Evolutionary conservation across 2,797 vertebrate species (phyloP).

Genomic region (Synanceia verrucosa): DNA sequence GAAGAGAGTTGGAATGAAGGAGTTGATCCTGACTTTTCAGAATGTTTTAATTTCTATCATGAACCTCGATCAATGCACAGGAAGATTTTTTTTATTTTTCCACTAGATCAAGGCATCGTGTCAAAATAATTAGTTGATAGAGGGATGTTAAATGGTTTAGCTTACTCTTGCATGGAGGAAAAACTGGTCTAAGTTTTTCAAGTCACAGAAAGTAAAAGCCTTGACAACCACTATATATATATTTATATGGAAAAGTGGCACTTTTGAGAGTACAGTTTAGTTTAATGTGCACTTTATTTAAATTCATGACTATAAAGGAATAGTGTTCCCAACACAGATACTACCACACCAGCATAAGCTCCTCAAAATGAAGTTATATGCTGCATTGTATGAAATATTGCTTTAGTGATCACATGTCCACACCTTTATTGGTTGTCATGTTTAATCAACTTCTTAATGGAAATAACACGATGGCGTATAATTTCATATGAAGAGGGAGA

Average conservation of each 20-base stretch:
- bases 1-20: neutral
- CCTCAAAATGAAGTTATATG: slow-evolving; percentile 8
- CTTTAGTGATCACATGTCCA: neutral
- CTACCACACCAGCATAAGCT: neutral
- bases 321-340: neutral
- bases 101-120: slow-evolving; percentile 5
- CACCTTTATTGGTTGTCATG: slow-evolving; percentile 28
- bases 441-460: slow-evolving; percentile 47
- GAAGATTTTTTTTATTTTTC: neutral
- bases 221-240: neutral
- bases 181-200: slow-evolving; percentile 12
- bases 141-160: slow-evolving; percentile 14
- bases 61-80: slow-evolving; percentile 17
- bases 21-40: slow-evolving; percentile 16
- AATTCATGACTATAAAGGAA: neutral
- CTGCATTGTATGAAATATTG: neutral
- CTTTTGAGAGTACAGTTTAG: neutral
- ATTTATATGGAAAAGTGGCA: neutral
- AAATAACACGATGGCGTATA: slow-evolving; percentile 29
- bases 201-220: neutral
- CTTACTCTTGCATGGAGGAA: slow-evolving; percentile 2
- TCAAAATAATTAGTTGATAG: slow-evolving; percentile 21
- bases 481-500: neutral
- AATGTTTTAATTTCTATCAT: slow-evolving; percentile 25
- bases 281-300: neutral